A percentile compares a stretch with the other conserved stretches of the same genome.
Evolutionary conservation across 2,888 invertebrate genomes (phyloP).

Genomic region (Arenicola marina): DNA sequence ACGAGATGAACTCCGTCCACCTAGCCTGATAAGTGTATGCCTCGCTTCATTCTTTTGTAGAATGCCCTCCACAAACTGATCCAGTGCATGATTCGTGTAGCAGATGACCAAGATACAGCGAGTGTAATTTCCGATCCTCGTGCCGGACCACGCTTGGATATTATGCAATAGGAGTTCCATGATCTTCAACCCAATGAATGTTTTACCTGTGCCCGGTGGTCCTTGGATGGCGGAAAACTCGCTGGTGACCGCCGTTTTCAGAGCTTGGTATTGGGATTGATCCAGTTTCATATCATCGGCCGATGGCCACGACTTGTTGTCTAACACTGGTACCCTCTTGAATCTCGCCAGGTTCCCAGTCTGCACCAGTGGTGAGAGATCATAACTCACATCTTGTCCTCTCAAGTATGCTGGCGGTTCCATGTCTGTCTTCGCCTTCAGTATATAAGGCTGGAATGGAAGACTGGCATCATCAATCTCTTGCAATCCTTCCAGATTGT

Average conservation of each 20-base stretch:
- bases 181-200: slow-evolving; percentile 77
- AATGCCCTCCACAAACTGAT: slow-evolving; percentile 76
- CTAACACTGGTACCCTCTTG: neutral
- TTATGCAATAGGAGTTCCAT: slow-evolving; percentile 70
- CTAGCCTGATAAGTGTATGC: slow-evolving; percentile 44
- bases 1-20: slow-evolving; percentile 37
- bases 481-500: slow-evolving; percentile 72
- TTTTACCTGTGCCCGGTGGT: slow-evolving; percentile 88
- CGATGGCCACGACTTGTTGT: slow-evolving; percentile 42
- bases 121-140: no score
- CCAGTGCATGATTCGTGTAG: slow-evolving; percentile 84
- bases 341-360: neutral
- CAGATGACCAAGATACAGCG: slow-evolving; percentile 73
- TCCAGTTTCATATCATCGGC: slow-evolving; percentile 43
- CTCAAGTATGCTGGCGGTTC: slow-evolving; percentile 6
- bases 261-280: slow-evolving; percentile 48
- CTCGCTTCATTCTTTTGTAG: slow-evolving; percentile 39
- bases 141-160: slow-evolving; percentile 59
- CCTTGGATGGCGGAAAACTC: slow-evolving; percentile 63
- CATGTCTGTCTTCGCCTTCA: slow-evolving; percentile 46
- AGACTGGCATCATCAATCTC: slow-evolving; percentile 63
- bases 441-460: slow-evolving; percentile 74
- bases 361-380: neutral
- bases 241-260: slow-evolving; percentile 49
- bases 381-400: slow-evolving; percentile 7